Conservation (phyloP, 2,797 vertebrate genomes). For the Alectoris magna region DNA sequence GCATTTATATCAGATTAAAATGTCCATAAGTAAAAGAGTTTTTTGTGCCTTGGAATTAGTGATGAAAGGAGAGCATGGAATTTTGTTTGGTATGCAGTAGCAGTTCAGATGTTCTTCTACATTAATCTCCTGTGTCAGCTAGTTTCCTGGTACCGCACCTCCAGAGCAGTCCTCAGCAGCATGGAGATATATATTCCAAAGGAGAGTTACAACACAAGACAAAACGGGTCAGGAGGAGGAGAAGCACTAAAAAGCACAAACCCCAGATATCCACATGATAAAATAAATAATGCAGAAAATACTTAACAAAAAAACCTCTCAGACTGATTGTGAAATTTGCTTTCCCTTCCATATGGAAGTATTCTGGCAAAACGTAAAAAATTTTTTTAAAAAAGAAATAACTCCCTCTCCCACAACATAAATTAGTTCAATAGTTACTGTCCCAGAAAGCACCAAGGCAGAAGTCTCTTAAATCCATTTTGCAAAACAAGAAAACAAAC, state of each 20-base stretch:
- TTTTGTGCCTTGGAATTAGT: slow-evolving; percentile 24
- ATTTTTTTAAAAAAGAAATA: too few species aligned
- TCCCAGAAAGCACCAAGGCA: background rate
- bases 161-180: slow-evolving; percentile 18
- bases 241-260: background rate
- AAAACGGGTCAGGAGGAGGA: background rate
- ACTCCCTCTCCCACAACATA: background rate
- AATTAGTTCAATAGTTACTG: slow-evolving; percentile 41
- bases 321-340: background rate
- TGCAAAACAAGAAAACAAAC: background rate
- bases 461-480: background rate
- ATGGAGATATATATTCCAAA: background rate
- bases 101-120: slow-evolving; percentile 13
- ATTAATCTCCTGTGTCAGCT: slow-evolving; percentile 63
- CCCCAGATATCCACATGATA: background rate
- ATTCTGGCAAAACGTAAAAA: background rate
- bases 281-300: background rate
- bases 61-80: slow-evolving; percentile 21
- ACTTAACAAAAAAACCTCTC: background rate
- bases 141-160: background rate
- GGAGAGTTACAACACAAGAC: background rate
- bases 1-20: slow-evolving; percentile 38
- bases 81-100: slow-evolving; percentile 40
- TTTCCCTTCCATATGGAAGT: background rate
- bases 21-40: slow-evolving; percentile 3